phyloP scores from a whole-genome alignment of 2,888 invertebrate genomes.

The Mylabris sibirica region DNA sequence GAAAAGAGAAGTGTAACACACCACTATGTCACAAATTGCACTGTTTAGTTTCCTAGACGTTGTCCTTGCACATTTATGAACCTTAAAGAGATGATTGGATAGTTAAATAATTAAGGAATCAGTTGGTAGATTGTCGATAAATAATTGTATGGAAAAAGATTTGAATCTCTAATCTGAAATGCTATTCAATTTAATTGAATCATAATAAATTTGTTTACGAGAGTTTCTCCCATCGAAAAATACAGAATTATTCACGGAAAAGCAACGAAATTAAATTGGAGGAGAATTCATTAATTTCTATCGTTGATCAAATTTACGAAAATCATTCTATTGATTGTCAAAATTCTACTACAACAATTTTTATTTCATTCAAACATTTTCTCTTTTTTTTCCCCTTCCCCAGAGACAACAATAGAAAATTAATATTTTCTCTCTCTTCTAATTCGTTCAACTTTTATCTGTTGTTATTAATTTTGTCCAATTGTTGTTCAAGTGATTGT shows the following conservation, averaged over 20 bases:
- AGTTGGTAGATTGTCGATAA: not conserved
- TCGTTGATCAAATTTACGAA: not conserved
- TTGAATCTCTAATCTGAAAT: not conserved
- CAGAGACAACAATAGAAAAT: no score
- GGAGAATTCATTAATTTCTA: not conserved
- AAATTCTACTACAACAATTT: not conserved
- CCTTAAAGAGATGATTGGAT: not conserved
- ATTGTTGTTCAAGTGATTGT: not conserved
- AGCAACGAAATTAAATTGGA: not conserved
- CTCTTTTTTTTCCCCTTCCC: no score
- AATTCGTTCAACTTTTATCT: not conserved
- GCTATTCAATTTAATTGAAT: not conserved
- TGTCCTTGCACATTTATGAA: not conserved
- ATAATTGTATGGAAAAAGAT: not conserved
- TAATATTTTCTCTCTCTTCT: no score
- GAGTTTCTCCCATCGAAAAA: not conserved
- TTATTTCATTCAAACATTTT: no score
- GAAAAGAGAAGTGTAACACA: conserved; percentile 17
- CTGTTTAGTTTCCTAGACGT: not conserved
- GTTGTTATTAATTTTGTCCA: not conserved
- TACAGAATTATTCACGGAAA: not conserved
- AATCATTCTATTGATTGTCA: not conserved
- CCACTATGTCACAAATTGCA: conserved; percentile 10
- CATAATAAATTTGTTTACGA: conserved; percentile 6
- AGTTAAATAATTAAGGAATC: not conserved